phyloP scores from a whole-genome alignment of 2,888 invertebrate genomes.

The Conomelus anceps region DNA sequence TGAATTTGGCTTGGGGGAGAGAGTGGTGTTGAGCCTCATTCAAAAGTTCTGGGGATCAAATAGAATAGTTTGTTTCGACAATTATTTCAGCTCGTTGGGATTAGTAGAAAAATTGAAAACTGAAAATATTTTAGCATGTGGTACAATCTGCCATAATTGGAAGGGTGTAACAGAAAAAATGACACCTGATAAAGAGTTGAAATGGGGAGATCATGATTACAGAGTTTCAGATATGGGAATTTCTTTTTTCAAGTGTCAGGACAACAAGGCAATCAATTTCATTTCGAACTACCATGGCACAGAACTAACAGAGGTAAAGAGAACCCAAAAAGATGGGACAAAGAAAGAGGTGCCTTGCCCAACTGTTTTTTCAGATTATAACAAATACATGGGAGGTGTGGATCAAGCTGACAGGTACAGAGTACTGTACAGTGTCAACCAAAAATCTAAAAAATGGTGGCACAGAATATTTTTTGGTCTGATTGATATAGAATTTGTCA shows the following conservation, averaged over 20 bases:
- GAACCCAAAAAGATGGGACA: slow-evolving; percentile 33
- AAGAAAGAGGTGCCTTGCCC: slow-evolving; percentile 33
- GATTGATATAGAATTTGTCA: slow-evolving; percentile 33
- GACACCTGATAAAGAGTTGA: neutral
- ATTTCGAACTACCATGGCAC: neutral
- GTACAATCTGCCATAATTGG: neutral
- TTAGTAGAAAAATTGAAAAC: no score
- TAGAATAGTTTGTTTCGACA: no score
- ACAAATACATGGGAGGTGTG: no score
- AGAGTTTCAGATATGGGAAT: no score
- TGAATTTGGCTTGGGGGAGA: no score
- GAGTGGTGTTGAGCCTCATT: no score
- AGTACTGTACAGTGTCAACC: no score
- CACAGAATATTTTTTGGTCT: slow-evolving; percentile 36
- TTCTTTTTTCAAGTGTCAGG: slow-evolving; percentile 23
- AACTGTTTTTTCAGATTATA: slow-evolving; percentile 34
- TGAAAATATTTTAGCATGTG: no score
- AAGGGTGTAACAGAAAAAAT: slow-evolving; percentile 20
- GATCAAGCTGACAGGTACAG: no score
- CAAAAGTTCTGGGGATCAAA: no score
- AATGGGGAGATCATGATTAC: slow-evolving; percentile 28
- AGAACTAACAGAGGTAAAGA: neutral
- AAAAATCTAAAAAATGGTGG: no score
- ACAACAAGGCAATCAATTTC: slow-evolving; percentile 14
- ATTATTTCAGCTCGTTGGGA: neutral